phyloP scores from a whole-genome alignment of 2,113 vertebrate genomes.

The Bettongia penicillata region DNA sequence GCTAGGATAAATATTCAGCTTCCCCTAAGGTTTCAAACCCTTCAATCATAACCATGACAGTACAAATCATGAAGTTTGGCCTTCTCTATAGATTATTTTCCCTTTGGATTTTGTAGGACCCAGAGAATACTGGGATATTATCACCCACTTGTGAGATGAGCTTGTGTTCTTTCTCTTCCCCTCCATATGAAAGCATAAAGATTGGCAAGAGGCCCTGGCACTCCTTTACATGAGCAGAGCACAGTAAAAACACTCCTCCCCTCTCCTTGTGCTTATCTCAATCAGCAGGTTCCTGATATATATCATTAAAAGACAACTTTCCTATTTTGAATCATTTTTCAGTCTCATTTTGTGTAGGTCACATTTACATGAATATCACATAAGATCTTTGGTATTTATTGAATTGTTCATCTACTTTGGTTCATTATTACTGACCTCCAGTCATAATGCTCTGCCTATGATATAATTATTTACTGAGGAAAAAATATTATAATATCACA shows the following conservation, averaged over 20 bases:
- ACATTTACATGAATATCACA: slow-evolving; percentile 5
- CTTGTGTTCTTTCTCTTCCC: not conserved
- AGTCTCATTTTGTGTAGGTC: not conserved
- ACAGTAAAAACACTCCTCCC: not conserved
- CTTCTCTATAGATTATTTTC: not conserved
- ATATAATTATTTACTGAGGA: slow-evolving; percentile 16
- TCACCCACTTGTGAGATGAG: not conserved
- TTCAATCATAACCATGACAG: not conserved
- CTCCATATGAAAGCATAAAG: slow-evolving; percentile 8
- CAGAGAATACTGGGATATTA: not conserved
- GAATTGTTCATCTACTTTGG: not conserved
- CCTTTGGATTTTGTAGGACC: not conserved
- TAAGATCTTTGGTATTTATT: slow-evolving; percentile 22
- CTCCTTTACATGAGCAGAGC: slow-evolving; percentile 7
- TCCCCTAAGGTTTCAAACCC: not conserved
- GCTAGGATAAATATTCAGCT: not conserved
- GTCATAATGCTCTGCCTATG: slow-evolving; percentile 1
- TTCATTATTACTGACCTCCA: slow-evolving; percentile 10
- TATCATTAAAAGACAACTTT: slow-evolving; percentile 25
- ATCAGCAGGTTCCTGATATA: not conserved
- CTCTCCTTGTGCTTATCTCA: not conserved
- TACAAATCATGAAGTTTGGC: not conserved
- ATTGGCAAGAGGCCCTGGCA: not conserved
- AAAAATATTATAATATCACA: slow-evolving; percentile 8
- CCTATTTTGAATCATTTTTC: not conserved